Base-by-base conservation (phyloP, 2,797 vertebrate species). In the Xyrichtys novacula region DNA sequence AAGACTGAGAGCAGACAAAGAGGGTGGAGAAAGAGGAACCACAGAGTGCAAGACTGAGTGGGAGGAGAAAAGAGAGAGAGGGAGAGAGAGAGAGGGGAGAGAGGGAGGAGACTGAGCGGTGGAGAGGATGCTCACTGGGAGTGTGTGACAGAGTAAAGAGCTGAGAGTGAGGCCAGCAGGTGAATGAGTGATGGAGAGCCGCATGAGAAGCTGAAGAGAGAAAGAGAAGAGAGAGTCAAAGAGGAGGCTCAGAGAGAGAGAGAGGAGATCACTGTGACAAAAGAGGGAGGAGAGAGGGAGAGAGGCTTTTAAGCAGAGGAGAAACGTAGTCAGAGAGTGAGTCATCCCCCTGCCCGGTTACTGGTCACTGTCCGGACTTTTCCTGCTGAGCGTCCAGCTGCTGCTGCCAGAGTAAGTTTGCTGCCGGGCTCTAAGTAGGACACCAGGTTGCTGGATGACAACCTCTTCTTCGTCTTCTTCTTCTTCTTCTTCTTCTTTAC, bases 161-260 rank as follows among this genome's bases (percentile, higher is more conserved):
- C 76, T 19, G 70, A 67, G 68, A 84, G 84, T 62, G 78, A 68
- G 58, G 65, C 80, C 80, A 88, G 90, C 91, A 93, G 92, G 90
- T 92, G 90, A 83, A 75, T 58, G 42, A 55, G 77, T 52, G 79
- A 87, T 62, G 76, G 69, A 61, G 66, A 78, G 77, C 78, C 58
- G 74, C 48, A 36, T 81, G 67, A 76, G 76, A 47, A 67, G 60
- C 59, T 22, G 60, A 42, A 65, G 59, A 67, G 61, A 48, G 22
- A 43, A 53, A 44, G 57, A 70, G 62, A 19, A 57, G 46, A 34
- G 32, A 34, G 14, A 44, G 25, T 10, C 47, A 39, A 59, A 11
- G 7, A 40, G 38, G 48, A 62, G 23, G 40, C n/a, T n/a, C n/a
- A n/a, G n/a, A n/a, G 38, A 39, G 39, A 31, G 31, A 60, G 46